Base-by-base conservation (phyloP, 1,140 invertebrate genomes). In the Lethrus apterus region DNA sequence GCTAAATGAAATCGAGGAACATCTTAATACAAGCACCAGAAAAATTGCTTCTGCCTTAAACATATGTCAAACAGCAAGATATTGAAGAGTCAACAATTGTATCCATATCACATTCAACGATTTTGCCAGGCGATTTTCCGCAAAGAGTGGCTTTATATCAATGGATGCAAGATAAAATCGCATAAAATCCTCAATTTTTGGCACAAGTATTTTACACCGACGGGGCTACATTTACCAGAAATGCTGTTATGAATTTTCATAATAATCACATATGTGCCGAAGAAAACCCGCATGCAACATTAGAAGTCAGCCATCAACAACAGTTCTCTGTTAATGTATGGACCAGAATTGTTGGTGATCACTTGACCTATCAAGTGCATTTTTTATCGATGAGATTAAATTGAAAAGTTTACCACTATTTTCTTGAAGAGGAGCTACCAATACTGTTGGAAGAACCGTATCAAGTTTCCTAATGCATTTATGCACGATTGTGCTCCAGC, bases 241-340 rank as follows among this genome's bases (percentile, higher is more conserved):
- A 57, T 26, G 60, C 57, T 8, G 55, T 60, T 40, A 53, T 64
- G 21, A 69, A 70, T 51, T 48, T 62, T 10, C 66, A 68, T 38
- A 70, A 70, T 46, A 46, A 58, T 32, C 63, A 71, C 41, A 41
- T 54, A 20, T 70, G 64, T 60, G 53, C 59, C 14, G 48, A 52
- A 18, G 60, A 63, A 54, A 71, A 70, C 56, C 62, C 63, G 31
- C 50, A 64, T 54, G 55, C 51, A 33, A 59, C 63, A 15, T 14
- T 54, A 38, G 40, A 64, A 50, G 50, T 52, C 26, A 20, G 52
- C 43, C 57, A 59, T 21, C 64, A 71, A 51, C 44, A 69, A 45
- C 59, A 35, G 11, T 70, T 67, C 41, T 57, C 38, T 44, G 23
- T 66, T 15, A 26, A 41, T 2, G 21, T 41, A 23, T 41, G 20